phyloP scores from a whole-genome alignment of 2,888 invertebrate genomes.

The Thelaira solivaga region DNA sequence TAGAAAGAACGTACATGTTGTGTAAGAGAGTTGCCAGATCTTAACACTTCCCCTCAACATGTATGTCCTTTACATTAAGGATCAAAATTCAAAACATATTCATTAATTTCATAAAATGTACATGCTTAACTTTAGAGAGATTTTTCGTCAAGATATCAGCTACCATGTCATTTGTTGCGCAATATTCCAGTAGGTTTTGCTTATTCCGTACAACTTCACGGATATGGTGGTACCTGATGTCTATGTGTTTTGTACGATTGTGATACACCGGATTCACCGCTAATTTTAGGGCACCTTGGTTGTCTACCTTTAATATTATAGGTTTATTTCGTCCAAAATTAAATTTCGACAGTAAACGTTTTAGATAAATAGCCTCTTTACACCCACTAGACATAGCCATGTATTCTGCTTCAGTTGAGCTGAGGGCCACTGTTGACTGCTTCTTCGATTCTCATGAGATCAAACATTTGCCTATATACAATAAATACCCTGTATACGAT shows the following conservation, averaged over 20 bases:
- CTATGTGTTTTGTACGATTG: conserved; percentile 46
- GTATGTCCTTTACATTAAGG: too few relatives aligned
- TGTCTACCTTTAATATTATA: conserved; percentile 29
- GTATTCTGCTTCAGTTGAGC: conserved; percentile 49
- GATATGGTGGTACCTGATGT: too few relatives aligned
- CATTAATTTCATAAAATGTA: too few relatives aligned
- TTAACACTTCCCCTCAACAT: too few relatives aligned
- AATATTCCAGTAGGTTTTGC: conserved; percentile 28
- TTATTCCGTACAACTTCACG: conserved; percentile 11
- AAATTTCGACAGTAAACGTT: conserved; percentile 24
- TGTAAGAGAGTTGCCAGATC: too few relatives aligned
- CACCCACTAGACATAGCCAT: conserved; percentile 26
- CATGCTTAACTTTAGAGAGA: too few relatives aligned
- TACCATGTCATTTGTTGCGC: conserved; percentile 27
- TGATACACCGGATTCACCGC: conserved; percentile 53
- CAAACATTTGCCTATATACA: too few relatives aligned
- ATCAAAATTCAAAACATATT: too few relatives aligned
- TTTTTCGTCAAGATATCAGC: too few relatives aligned
- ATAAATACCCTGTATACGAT: conserved; percentile 34
- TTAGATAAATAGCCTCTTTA: conserved; percentile 38
- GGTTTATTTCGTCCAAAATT: conserved; percentile 10
- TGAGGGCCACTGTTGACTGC: conserved; percentile 21
- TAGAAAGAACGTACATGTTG: too few relatives aligned
- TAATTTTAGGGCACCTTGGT: conserved; percentile 50
- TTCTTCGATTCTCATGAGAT: conserved; percentile 39